Evolutionary conservation across 2,797 vertebrate genomes (phyloP).

Genomic region (Xiphophorus birchmanni): DNA sequence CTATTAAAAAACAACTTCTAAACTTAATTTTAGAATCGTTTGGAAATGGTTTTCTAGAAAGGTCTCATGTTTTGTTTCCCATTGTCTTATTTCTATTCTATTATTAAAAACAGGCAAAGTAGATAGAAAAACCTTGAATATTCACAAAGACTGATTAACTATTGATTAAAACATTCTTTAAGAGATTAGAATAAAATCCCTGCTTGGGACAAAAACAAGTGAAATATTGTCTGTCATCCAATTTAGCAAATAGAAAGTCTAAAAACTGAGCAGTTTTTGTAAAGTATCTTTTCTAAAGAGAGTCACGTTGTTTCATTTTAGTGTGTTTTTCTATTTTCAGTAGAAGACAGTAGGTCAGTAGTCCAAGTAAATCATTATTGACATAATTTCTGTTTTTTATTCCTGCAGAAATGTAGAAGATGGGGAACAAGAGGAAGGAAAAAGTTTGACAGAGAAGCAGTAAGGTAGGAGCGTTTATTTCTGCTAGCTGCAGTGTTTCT

Average conservation of each 20-base stretch:
- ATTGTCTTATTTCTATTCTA: too few relatives aligned
- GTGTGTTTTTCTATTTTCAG: neutral
- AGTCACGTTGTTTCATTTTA: neutral
- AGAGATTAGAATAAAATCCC: neutral
- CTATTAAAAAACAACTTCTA: neutral
- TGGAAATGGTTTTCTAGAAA: neutral
- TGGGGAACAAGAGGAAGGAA: constrained; percentile 8
- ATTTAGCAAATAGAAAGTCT: neutral
- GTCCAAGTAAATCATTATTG: neutral
- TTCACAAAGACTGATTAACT: neutral
- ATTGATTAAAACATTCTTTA: neutral
- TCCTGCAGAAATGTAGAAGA: constrained; percentile 28
- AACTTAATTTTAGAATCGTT: neutral
- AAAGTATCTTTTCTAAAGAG: neutral
- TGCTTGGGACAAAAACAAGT: neutral
- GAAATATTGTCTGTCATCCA: neutral
- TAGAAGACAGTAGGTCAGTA: neutral
- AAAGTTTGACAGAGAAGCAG: constrained; percentile 29
- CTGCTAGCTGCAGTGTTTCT: constrained; percentile 36
- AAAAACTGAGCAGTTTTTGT: neutral
- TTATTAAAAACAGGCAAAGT: neutral
- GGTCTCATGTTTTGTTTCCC: neutral
- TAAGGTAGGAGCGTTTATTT: constrained; percentile 43
- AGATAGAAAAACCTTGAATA: neutral
- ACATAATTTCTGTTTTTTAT: neutral